Evolutionary conservation across 2,113 vertebrate species (phyloP), one percentile per base, ranked within the genome.

Genomic region (Oreamnos americanus): DNA sequence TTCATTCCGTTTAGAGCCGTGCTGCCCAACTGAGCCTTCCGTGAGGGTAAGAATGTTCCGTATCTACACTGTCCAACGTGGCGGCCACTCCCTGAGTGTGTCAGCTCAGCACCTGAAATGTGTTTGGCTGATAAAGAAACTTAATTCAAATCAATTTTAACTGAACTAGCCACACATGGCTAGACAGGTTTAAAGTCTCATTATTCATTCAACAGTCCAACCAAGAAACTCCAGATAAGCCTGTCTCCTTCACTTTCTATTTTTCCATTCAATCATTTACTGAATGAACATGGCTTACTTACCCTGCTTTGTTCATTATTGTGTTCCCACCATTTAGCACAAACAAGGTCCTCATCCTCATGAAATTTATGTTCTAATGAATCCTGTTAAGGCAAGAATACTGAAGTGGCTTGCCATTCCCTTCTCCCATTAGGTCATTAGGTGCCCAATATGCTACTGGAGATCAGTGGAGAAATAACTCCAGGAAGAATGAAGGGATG

Each of bases 101-200:
- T 16, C 28, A 82, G 14, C 0, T 26, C 17, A 71, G 33, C 6
- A n/a, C 28, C 64, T 83, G n/a, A 96, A 47, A 60, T n/a, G 6
- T 10, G 17, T 9, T 4, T 88, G 3, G 17, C 2, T 30, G 93
- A 79, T 43, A 55, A 39, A 88, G 10, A 94, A n/a, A 81, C 53
- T 79, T 87, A 74, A 92, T 62, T 87, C 49, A 53, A 64, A 64
- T 45, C 36, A 71, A 13, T 47, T 94, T 71, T 53, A 79, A 81
- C 4, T 67, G 76, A 43, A 92, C 82, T 33, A 85, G 28, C 39
- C 45, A 67, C 2, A 1, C 21, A 7, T 23, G 5, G 26, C 43
- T 62, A 64, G 49, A 53, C 2, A 16, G 47, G 21, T n/a, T 74
- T 23, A 43, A 26, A 58, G 47, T 33, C 91, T 39, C 13, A 25